Base-by-base conservation (phyloP, 2,797 vertebrate genomes). In the Chloroceryle inda region DNA sequence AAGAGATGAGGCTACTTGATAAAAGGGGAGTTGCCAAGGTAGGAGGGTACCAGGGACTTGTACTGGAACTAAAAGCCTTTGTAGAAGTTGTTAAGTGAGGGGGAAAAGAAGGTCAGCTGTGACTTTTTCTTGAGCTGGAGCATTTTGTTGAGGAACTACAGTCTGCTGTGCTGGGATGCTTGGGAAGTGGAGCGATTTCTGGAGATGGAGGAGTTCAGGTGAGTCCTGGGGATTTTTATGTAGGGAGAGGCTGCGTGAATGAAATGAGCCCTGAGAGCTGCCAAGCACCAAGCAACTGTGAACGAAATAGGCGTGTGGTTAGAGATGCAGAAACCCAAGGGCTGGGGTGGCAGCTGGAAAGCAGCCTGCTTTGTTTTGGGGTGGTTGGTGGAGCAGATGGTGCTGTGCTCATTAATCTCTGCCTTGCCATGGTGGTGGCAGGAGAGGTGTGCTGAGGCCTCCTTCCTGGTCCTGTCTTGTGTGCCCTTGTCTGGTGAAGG, bases 401-500 rank as follows among this genome's bases (percentile, higher is more conserved):
- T 35, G 50, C n/a, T 75, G 9, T 23, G 45, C 3, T 49, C 11
- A 1, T 26, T 29, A 6, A 1, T 20, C 31, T 50, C 23, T 73
- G 37, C 45, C 23, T 27, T 44, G 40, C 31, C 4, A 0, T 12
- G 22, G 53, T 18, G 42, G 12, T 22, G 38, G 49, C 49, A 66
- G 62, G 37, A 64, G 9, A 2, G 9, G 6, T 11, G 24, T 15
- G 31, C 9, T 44, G 61, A 49, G 5, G 22, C 16, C n/a, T 49
- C 38, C 23, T 71, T 40, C 1, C 0, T 22, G 58, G 29, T 8
- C 49, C 6, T 24, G 3, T 13, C 33, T 50, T 24, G 23, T 1
- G 0, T 5, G 35, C 24, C 14, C 18, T 27, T 40, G 17, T 63
- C 35, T 0, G 6, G 10, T 2, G 13, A 10, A 63, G 10, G 56